Base-by-base conservation (phyloP, 2,113 vertebrate genomes). In the Rhipidura dahli region DNA sequence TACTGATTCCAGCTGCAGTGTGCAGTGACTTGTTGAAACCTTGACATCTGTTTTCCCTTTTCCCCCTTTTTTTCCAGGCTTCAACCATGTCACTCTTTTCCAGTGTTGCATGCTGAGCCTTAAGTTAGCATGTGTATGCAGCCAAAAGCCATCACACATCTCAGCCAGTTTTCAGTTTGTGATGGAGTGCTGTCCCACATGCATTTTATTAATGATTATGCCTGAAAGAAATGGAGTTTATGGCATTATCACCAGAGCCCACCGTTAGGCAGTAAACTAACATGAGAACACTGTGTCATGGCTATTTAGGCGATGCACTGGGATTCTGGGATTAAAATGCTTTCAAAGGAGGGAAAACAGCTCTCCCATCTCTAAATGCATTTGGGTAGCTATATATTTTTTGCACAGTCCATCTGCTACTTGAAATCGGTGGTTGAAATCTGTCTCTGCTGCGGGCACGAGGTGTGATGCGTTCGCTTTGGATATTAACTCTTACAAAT, bases 21-120 rank as follows among this genome's bases (percentile, higher is more conserved):
- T 78, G 56, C 47, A 93, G 37, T 54, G 92, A 93, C 73, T 93
- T 93, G 83, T 86, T 87, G 94, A 96, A 95, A 91, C 65, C 51
- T 75, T 87, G 64, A 89, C 83, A 89, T 95, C 94, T 96, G 91
- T 96, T 96, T 96, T 91, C 64, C 47, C 77, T 95, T 94, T 96
- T 87, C 71, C 42, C 77, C 15, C 28, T 39, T 88, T 87, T 68
- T 96, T 94, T 89, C 88, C 40, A 78, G 88, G 94, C 94, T 47
- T 92, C 91, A 93, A 87, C 83, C 96, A 50, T 92, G 81, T 93
- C 35, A 2, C 51, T 78, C 61, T 86, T 76, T 93, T 82, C 60
- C 76, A 84, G 64, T 27, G 59, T 64, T 89, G 89, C 91, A 79
- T 95, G 60, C 83, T 91, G 87, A 91, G 90, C 79, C 54, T 84